A percentile compares a stretch with the other conserved stretches of the same genome.
phyloP scores from a whole-genome alignment of 2,113 vertebrate genomes.

The Hypomesus transpacificus region DNA sequence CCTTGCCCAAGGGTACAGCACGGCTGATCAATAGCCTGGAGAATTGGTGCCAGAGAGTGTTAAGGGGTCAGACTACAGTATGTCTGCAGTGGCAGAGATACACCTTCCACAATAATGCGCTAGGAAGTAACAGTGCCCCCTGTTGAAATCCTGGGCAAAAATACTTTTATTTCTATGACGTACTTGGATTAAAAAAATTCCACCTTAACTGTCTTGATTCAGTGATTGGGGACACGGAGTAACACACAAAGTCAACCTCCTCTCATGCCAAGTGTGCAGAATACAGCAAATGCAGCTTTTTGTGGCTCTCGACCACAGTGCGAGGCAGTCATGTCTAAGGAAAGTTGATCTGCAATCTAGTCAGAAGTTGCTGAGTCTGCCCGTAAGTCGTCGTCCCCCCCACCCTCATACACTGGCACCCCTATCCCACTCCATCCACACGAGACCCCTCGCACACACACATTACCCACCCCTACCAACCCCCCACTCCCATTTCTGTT shows the following conservation, averaged over 20 bases:
- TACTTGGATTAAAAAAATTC: neutral
- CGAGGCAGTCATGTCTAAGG: no score
- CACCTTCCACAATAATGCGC: neutral
- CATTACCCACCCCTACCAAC: constrained; percentile 16
- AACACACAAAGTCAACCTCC: no score
- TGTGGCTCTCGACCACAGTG: no score
- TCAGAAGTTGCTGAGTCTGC: no score
- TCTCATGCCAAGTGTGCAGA: no score
- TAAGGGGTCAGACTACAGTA: constrained; percentile 11
- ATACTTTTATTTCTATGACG: neutral
- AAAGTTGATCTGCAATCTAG: no score
- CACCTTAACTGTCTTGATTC: neutral
- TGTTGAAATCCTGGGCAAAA: constrained; percentile 9
- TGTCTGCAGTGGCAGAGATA: constrained; percentile 28
- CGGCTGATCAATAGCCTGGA: constrained; percentile 64
- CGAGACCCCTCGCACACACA: no score
- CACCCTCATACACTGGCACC: no score
- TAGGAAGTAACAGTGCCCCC: constrained; percentile 43
- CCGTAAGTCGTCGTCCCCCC: no score
- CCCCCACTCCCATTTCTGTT: constrained; percentile 25
- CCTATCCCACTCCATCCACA: no score
- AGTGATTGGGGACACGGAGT: no score
- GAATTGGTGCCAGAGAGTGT: constrained; percentile 54
- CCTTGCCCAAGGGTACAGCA: constrained; percentile 68
- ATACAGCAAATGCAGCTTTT: no score